phyloP scores from a whole-genome alignment of 23 tunicate genomes.

The Trididemnum nubilum region DNA sequence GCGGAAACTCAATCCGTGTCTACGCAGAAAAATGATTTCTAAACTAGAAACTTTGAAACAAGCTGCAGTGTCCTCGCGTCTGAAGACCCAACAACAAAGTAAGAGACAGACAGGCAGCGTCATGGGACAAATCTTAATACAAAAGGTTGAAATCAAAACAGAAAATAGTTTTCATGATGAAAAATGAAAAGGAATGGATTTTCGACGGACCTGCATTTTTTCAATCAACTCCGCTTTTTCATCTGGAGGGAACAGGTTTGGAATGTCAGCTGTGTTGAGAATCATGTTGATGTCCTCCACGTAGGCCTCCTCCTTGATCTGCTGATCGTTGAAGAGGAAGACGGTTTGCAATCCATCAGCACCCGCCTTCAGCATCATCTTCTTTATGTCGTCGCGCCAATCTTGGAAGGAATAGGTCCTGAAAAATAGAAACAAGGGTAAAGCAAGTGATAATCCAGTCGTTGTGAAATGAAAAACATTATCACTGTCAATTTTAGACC shows the following conservation, averaged over 20 bases:
- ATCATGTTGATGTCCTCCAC: constrained; percentile 98
- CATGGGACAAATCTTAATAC: too few relatives aligned
- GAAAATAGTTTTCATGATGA: too few relatives aligned
- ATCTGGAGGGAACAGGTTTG: constrained; percentile 95
- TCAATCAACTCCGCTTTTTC: constrained; percentile 92
- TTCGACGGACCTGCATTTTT: constrained; percentile 97
- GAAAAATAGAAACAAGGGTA: not conserved
- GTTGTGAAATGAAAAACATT: too few relatives aligned
- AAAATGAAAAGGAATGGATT: too few relatives aligned
- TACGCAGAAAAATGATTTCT: too few relatives aligned
- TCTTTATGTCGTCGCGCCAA: constrained; percentile 97
- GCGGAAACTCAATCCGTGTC: too few relatives aligned
- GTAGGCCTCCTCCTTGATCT: constrained; percentile 95
- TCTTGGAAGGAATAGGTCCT: constrained; percentile 91
- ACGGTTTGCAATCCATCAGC: constrained; percentile 79
- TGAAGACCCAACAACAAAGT: too few relatives aligned
- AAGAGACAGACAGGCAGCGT: too few relatives aligned
- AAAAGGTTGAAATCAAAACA: too few relatives aligned
- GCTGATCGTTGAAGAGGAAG: constrained; percentile 97
- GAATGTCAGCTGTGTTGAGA: constrained; percentile 95
- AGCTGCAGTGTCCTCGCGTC: too few relatives aligned
- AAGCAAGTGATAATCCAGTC: not conserved
- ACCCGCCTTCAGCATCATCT: constrained; percentile 92
- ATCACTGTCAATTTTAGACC: too few relatives aligned
- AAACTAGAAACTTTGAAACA: too few relatives aligned